A percentile compares a stretch with the other conserved stretches of the same genome.
Evolutionary conservation across 2,888 invertebrate species (phyloP).

Genomic region (Apomyelois bistriatella): DNA sequence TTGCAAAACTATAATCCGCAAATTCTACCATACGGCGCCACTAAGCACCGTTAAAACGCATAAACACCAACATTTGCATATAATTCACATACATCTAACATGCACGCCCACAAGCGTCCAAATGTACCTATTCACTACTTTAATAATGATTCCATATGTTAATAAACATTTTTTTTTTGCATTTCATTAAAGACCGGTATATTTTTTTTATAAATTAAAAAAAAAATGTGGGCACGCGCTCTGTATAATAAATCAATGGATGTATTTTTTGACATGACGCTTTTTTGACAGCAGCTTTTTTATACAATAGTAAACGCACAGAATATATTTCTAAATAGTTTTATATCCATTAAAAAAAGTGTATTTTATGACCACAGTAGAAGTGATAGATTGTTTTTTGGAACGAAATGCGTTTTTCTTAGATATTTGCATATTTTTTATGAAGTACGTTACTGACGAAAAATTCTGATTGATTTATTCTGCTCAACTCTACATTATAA

Average conservation of each 20-base stretch:
- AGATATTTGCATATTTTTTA: no score
- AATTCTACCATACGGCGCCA: conserved; percentile 19
- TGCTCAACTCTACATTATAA: no score
- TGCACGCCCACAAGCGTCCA: conserved; percentile 55
- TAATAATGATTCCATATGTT: conserved; percentile 61
- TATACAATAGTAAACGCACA: background rate
- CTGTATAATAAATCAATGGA: conserved; percentile 27
- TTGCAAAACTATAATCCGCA: background rate
- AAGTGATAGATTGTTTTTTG: no score
- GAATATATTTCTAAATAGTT: no score
- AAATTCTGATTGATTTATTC: no score
- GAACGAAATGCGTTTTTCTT: no score
- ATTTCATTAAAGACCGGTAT: conserved; percentile 43
- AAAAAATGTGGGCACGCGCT: conserved; percentile 72
- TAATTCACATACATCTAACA: conserved; percentile 51
- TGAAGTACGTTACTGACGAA: no score
- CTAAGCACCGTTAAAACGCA: conserved; percentile 41
- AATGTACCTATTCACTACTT: conserved; percentile 50
- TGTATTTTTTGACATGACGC: conserved; percentile 12
- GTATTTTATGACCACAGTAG: no score
- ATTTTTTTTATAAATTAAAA: conserved; percentile 42
- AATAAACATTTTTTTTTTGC: conserved; percentile 42
- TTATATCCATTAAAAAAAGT: no score
- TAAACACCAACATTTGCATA: conserved; percentile 54
- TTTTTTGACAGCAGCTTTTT: background rate